A percentile compares a stretch with the other conserved stretches of the same genome.
phyloP scores from a whole-genome alignment of 92 coral and sea anemone species.

The Porites cylindrica region DNA sequence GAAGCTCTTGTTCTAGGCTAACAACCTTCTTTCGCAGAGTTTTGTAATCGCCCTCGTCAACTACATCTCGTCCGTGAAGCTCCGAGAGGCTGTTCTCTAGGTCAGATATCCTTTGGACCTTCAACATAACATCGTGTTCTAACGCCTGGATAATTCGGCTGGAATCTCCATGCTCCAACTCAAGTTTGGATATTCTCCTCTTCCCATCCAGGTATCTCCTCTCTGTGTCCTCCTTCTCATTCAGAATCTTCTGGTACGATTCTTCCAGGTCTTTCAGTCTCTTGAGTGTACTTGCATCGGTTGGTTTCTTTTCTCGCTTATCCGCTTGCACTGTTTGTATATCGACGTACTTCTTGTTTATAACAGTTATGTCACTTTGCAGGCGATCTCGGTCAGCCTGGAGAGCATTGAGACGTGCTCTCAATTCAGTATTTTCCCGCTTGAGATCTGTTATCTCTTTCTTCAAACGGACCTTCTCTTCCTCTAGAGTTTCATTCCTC shows the following conservation, averaged over 20 bases:
- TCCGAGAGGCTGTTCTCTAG: conserved; percentile 85
- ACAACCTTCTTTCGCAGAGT: conserved; percentile 86
- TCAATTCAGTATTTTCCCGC: conserved; percentile 85
- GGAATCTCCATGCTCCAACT: conserved; percentile 84
- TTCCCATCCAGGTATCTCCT: conserved; percentile 83
- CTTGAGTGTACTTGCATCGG: conserved; percentile 76
- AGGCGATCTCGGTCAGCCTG: conserved; percentile 85
- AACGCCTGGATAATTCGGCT: conserved; percentile 81
- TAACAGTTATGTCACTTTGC: conserved; percentile 79
- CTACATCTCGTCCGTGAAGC: conserved; percentile 94
- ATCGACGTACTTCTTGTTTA: conserved; percentile 85
- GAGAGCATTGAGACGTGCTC: conserved; percentile 86
- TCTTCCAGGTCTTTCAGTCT: conserved; percentile 90
- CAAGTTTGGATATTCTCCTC: conserved; percentile 86
- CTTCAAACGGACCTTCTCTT: conserved; percentile 91
- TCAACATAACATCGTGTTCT: conserved; percentile 89
- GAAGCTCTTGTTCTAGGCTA: conserved; percentile 91
- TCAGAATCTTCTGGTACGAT: conserved; percentile 79
- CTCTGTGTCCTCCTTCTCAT: conserved; percentile 92
- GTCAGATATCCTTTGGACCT: conserved; percentile 85
- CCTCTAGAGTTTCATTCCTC: conserved; percentile 81
- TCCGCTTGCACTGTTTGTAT: conserved; percentile 66
- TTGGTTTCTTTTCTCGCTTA: conserved; percentile 71
- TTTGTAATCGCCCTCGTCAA: conserved; percentile 91
- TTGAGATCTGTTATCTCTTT: conserved; percentile 77